Percentiles rank a stretch among this genome's conserved stretches.
These are phyloP conservation scores for Limosa lapponica DNA, from an alignment of 2,797 vertebrate genomes.

Conservation along the genomic window DNA sequence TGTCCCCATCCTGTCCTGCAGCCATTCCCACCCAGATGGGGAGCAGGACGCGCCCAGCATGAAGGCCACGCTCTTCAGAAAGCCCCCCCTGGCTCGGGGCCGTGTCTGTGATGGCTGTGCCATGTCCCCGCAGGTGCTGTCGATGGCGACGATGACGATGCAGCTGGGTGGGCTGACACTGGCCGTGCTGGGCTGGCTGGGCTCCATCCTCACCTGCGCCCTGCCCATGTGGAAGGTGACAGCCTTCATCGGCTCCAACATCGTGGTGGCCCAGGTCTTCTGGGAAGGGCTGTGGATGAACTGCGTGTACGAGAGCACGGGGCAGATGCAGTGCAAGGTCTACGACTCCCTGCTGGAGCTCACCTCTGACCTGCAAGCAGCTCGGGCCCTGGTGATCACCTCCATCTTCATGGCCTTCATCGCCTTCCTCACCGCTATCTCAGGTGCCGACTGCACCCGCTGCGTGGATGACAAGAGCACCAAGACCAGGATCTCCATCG, in stretches of 20 bases:
- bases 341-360: constrained; percentile 88
- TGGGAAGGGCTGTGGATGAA: constrained; percentile 92
- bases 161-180: constrained; percentile 84
- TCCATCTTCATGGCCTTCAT: constrained; percentile 81
- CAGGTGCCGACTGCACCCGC: constrained; percentile 84
- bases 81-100: too few relatives aligned
- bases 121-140: not conserved
- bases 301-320: constrained; percentile 85
- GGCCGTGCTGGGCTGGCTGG: constrained; percentile 81
- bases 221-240: constrained; percentile 92
- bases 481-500: constrained; percentile 78
- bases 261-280: constrained; percentile 89
- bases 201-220: constrained; percentile 85
- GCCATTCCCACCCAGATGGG: not conserved
- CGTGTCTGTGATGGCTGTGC: not conserved
- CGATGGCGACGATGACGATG: constrained; percentile 73
- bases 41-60: rapidly evolving
- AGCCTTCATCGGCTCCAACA: constrained; percentile 85
- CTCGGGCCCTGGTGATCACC: constrained; percentile 83
- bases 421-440: constrained; percentile 81
- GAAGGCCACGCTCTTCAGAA: rapidly evolving
- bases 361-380: constrained; percentile 83
- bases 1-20: not conserved
- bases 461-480: constrained; percentile 77
- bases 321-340: constrained; percentile 89